These are phyloP conservation scores for Eciton burchellii DNA, from an alignment of 1,140 invertebrate species.

Conservation along the genomic window DNA sequence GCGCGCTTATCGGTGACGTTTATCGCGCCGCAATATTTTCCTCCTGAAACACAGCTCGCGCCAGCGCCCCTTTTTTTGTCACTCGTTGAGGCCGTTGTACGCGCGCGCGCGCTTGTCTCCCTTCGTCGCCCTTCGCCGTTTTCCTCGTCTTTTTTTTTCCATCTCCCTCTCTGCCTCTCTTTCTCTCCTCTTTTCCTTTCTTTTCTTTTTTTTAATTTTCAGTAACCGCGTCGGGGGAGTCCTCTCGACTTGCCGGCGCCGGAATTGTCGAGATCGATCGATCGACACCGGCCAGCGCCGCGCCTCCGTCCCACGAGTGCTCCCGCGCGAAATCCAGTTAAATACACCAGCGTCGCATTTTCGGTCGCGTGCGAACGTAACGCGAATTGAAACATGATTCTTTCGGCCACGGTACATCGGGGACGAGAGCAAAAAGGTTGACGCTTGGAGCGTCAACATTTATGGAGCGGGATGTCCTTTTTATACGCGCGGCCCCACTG, in stretches of 20 bases:
- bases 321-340: conserved; percentile 83
- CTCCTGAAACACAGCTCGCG: conserved; percentile 49
- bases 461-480: conserved; percentile 21
- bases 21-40: conserved; percentile 59
- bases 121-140: background rate
- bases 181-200: background rate
- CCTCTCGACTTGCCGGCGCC: conserved; percentile 70
- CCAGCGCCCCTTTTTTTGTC: conserved; percentile 42
- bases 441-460: conserved; percentile 38
- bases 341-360: conserved; percentile 78
- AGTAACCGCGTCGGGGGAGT: conserved; percentile 64
- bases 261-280: conserved; percentile 82
- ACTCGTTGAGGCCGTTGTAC: conserved; percentile 50
- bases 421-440: conserved; percentile 9
- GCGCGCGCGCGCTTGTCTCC: background rate
- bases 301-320: conserved; percentile 78
- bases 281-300: conserved; percentile 71
- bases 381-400: conserved; percentile 83
- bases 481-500: background rate
- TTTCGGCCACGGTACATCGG: conserved; percentile 25
- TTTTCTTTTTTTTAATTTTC: conserved; percentile 67
- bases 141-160: background rate
- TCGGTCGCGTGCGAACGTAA: conserved; percentile 70
- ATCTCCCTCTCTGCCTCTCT: too few relatives aligned
- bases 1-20: conserved; percentile 57